Percentiles rank a stretch among this genome's conserved stretches.
Evolutionary conservation across 1,140 invertebrate genomes (phyloP).

Genomic region (Cherax destructor): DNA sequence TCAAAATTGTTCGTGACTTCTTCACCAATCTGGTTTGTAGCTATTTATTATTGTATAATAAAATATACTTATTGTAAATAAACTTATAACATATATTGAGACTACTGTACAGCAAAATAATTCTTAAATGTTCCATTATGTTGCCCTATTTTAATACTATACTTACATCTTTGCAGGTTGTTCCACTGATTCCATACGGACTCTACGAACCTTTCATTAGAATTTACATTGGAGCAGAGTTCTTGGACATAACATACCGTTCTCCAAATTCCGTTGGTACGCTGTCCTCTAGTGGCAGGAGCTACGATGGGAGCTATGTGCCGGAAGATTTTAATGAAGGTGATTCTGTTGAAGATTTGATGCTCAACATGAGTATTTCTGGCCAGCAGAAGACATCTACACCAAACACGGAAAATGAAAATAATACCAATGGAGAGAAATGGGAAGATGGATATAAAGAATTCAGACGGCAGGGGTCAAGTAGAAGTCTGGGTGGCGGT

Average conservation of each 20-base stretch:
- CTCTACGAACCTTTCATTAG: conserved; percentile 76
- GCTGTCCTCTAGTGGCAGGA: background rate
- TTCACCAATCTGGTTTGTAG: conserved; percentile 75
- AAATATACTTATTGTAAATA: background rate
- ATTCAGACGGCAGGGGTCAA: background rate
- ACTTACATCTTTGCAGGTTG: conserved; percentile 45
- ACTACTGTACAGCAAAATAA: too few species aligned
- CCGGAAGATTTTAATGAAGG: conserved; percentile 33
- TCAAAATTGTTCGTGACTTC: conserved; percentile 77
- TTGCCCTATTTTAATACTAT: too few species aligned
- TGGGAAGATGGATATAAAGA: background rate
- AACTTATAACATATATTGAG: too few species aligned
- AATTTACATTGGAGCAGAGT: conserved; percentile 73
- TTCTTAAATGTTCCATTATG: too few species aligned
- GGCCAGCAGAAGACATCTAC: conserved; percentile 62
- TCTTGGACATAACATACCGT: conserved; percentile 59
- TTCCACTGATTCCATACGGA: conserved; percentile 76
- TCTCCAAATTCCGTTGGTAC: conserved; percentile 15
- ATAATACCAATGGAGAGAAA: background rate
- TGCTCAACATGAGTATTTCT: conserved; percentile 73
- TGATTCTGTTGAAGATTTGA: conserved; percentile 75
- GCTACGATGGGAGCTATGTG: conserved; percentile 25
- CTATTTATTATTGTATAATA: background rate
- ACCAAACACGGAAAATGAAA: conserved; percentile 11
- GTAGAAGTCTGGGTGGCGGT: conserved; percentile 5